Conservation (phyloP, 2,888 invertebrate species). For the Trichacis sp. region DNA sequence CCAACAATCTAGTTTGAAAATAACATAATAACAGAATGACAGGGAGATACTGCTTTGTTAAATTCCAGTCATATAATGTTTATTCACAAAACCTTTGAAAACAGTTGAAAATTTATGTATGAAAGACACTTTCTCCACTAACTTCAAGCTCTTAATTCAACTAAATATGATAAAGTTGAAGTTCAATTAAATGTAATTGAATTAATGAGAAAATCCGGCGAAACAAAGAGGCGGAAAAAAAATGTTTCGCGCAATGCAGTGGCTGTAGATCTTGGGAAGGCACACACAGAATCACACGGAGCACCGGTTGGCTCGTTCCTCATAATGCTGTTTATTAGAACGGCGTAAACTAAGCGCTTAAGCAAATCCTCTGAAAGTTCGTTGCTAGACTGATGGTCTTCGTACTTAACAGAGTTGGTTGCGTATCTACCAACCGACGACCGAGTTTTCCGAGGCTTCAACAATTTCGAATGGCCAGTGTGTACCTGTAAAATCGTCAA, state of each 20-base stretch:
- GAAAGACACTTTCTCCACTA: no score
- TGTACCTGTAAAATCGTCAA: slow-evolving; percentile 35
- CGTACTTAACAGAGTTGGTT: slow-evolving; percentile 19
- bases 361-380: slow-evolving; percentile 50
- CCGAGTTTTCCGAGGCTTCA: slow-evolving; percentile 34
- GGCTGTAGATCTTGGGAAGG: not conserved
- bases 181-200: no score
- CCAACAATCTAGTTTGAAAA: no score
- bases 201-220: no score
- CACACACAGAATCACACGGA: slow-evolving; percentile 15
- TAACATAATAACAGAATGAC: no score
- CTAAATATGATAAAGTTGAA: no score
- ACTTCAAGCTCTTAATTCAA: no score
- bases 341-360: slow-evolving; percentile 50
- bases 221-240: slow-evolving; percentile 10
- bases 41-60: no score
- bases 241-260: slow-evolving; percentile 7
- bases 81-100: no score
- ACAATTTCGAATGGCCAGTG: slow-evolving; percentile 33
- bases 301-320: slow-evolving; percentile 10
- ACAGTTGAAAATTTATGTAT: no score
- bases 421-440: slow-evolving; percentile 10
- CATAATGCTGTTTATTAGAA: slow-evolving; percentile 45
- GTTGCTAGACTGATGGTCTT: slow-evolving; percentile 27
- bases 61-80: no score